Percentiles rank a stretch among this genome's conserved stretches.
These are phyloP conservation scores for Clepsis dumicolana DNA, from an alignment of 2,888 invertebrate species.

Conservation along the genomic window DNA sequence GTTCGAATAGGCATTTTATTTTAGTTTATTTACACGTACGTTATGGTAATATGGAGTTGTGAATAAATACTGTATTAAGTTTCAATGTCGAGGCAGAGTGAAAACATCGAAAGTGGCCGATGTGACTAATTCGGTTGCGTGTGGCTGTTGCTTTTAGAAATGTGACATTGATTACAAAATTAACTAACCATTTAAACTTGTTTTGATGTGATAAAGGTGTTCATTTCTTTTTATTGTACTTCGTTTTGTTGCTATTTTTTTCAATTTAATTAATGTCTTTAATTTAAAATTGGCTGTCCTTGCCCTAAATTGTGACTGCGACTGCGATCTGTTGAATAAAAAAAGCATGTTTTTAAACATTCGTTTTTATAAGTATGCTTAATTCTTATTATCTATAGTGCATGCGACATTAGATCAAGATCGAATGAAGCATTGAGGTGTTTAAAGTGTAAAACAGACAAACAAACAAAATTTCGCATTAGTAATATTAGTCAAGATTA, in stretches of 20 bases:
- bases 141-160: conserved; percentile 10
- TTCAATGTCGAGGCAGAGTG: conserved; percentile 21
- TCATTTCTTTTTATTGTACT: not conserved
- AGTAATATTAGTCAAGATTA: too few species aligned
- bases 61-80: conserved; percentile 11
- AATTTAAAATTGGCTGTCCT: too few species aligned
- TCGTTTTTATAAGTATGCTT: too few species aligned
- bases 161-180: not conserved
- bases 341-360: too few species aligned
- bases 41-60: conserved; percentile 5
- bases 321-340: too few species aligned
- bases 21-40: conserved; percentile 22
- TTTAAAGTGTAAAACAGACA: too few species aligned
- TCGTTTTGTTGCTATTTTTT: not conserved
- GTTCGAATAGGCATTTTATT: conserved; percentile 23
- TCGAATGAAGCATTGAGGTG: too few species aligned
- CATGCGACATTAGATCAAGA: too few species aligned
- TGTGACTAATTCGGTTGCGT: not conserved
- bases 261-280: too few species aligned
- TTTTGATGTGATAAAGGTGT: not conserved
- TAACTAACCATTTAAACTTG: not conserved
- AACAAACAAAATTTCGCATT: too few species aligned
- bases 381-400: too few species aligned
- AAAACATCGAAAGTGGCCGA: conserved; percentile 21
- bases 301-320: too few species aligned